Percentiles rank a stretch among this genome's conserved stretches.
These are phyloP conservation scores for Pampusana beccarii DNA, from an alignment of 2,113 vertebrate genomes.

Conservation along the genomic window DNA sequence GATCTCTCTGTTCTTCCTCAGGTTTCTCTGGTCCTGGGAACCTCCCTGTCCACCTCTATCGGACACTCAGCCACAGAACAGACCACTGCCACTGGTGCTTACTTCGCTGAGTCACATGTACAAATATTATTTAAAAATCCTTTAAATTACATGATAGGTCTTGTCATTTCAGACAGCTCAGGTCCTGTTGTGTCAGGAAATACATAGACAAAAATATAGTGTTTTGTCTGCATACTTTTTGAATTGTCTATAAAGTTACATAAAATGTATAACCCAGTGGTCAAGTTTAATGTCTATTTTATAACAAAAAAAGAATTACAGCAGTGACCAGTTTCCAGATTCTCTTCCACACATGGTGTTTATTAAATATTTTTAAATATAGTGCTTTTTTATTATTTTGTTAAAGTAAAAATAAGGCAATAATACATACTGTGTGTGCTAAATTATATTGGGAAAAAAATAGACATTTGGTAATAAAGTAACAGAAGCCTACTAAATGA, in stretches of 20 bases:
- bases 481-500: neutral
- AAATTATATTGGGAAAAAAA: neutral
- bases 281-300: neutral
- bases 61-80: no score
- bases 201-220: neutral
- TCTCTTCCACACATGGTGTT: neutral
- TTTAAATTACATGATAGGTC: neutral
- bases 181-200: neutral
- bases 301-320: neutral
- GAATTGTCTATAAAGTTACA: fast-evolving
- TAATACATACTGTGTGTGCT: neutral
- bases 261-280: neutral
- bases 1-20: no score
- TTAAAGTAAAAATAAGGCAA: neutral
- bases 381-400: neutral
- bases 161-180: neutral
- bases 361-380: neutral
- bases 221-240: neutral
- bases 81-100: no score
- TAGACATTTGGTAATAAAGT: neutral
- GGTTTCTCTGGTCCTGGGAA: no score
- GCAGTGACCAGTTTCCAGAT: neutral
- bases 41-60: no score
- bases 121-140: neutral
- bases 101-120: no score